phyloP scores from a whole-genome alignment of 2,888 invertebrate species.

The Arge pagana region DNA sequence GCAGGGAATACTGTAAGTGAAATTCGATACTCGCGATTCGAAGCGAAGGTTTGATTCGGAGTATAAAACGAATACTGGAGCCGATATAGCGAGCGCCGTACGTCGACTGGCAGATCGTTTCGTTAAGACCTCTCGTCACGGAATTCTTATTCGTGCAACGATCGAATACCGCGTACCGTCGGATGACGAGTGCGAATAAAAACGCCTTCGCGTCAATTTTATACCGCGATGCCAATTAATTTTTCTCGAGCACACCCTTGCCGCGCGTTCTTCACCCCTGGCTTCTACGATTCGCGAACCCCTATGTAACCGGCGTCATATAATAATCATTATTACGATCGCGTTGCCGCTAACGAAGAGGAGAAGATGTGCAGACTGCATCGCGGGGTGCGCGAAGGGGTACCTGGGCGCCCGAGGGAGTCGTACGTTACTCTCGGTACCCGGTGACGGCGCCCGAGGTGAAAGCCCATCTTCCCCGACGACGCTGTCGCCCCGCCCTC shows the following conservation, averaged over 20 bases:
- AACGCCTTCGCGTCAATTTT: no score
- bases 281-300: neutral
- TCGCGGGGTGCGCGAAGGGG: conserved; percentile 14
- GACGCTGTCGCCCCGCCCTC: conserved; percentile 28
- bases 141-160: no score
- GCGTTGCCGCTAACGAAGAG: conserved; percentile 35
- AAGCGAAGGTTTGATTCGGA: no score
- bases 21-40: no score
- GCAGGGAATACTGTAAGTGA: no score
- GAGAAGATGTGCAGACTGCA: conserved; percentile 27
- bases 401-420: conserved; percentile 31
- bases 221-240: no score
- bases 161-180: no score
- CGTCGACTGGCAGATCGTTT: no score
- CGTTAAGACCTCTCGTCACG: no score
- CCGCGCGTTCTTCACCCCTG: neutral
- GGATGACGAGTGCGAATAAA: no score
- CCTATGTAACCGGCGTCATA: neutral
- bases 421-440: conserved; percentile 28
- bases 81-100: no score
- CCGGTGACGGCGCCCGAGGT: conserved; percentile 22
- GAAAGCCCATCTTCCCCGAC: conserved; percentile 8
- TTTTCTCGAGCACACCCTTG: neutral
- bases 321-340: conserved; percentile 38
- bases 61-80: no score